Percentiles rank a stretch among this genome's conserved stretches.
Evolutionary conservation across 1,140 invertebrate species (phyloP).

Genomic region (Ooceraea biroi): DNA sequence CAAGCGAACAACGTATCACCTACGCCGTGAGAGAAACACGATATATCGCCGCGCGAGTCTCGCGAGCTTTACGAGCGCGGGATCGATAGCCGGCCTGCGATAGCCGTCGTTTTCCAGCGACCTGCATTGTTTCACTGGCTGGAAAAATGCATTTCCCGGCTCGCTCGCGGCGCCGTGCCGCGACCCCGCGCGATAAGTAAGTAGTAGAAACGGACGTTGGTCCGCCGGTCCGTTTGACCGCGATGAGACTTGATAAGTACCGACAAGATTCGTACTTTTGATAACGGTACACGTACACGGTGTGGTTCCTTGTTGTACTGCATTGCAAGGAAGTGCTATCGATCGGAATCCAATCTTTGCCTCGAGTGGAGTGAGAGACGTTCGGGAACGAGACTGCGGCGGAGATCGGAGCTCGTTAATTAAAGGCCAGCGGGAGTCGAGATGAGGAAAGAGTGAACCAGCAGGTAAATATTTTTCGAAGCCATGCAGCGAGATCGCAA

Average conservation of each 20-base stretch:
- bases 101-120: conserved; percentile 54
- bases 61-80: conserved; percentile 46
- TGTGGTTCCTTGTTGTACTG: background rate
- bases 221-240: conserved; percentile 10
- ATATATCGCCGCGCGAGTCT: conserved; percentile 32
- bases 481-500: conserved; percentile 51
- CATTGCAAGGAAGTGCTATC: background rate
- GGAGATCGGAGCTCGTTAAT: conserved; percentile 71
- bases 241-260: background rate
- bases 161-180: background rate
- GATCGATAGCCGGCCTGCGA: conserved; percentile 52
- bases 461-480: conserved; percentile 81
- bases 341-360: conserved; percentile 35
- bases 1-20: conserved; percentile 37
- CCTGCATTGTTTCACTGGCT: conserved; percentile 48
- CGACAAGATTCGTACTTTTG: conserved; percentile 16
- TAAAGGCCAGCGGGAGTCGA: conserved; percentile 64
- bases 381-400: conserved; percentile 62
- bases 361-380: conserved; percentile 42
- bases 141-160: conserved; percentile 39
- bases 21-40: conserved; percentile 3
- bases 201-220: conserved; percentile 42
- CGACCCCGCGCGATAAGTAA: background rate
- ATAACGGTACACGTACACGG: background rate
- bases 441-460: conserved; percentile 52